Evolutionary conservation across 2,888 invertebrate species (phyloP), one percentile per base, ranked within the genome.

Genomic region (Heliconius aoede): DNA sequence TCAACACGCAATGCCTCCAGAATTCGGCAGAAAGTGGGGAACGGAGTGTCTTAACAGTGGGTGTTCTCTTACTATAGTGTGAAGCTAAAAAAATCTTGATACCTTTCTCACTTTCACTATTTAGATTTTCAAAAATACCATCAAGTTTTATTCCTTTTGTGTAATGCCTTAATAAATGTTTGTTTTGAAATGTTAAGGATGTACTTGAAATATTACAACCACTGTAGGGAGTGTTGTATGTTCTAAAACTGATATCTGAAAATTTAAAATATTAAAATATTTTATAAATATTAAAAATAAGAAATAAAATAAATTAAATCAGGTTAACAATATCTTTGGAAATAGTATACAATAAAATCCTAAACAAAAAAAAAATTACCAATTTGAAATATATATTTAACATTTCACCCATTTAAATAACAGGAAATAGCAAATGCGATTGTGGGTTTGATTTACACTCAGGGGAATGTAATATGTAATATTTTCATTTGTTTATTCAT

Each of bases 51-150:
- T n/a, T n/a, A n/a, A n/a, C n/a, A n/a, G n/a, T n/a, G 21, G 3
- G 51, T 21, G 21, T n/a, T 9, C 9, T n/a, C 3, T 55, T n/a
- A 8, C 1, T 55, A 55, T 9, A 51, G n/a, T n/a, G n/a, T 55
- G 9, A 58, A 24, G 58, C 24, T 24, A 58, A 24, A 60, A 26
- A 60, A 24, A 72, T 36, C 46, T 51, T 32, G 3, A 51, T 60
- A 26, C 40, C 61, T 40, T 82, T 85, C 75, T 87, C 87, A 74
- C 85, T 79, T 67, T 81, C 80, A 21, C 76, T 78, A 36, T 82
- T 83, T n/a, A 81, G 80, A 1, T 84, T 74, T n/a, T 77, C 46
- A 73, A 72, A 72, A 64, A 78, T 24, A 28, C 76, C 74, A 46
- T 76, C 79, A 74, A 76, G 67, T 55, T 55, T 55, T 46, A 76